These are phyloP conservation scores for Chaetura pelagica DNA, from an alignment of 2,113 vertebrate species.

Conservation along the genomic window DNA sequence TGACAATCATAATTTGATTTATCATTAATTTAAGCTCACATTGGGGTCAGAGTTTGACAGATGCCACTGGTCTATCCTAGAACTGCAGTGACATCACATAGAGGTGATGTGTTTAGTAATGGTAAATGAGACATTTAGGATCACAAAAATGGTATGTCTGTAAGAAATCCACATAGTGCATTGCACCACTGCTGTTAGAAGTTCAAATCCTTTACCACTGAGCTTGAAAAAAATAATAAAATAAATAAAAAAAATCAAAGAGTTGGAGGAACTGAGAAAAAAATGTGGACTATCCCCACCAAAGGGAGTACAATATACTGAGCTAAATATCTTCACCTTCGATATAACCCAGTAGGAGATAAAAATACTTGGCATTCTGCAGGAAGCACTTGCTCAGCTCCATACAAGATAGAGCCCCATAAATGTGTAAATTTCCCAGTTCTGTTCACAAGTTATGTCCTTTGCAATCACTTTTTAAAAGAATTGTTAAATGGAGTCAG, in stretches of 20 bases:
- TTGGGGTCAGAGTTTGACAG: not conserved
- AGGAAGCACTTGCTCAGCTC: not conserved
- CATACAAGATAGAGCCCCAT: not conserved
- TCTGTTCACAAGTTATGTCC: not conserved
- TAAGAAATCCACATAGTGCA: not conserved
- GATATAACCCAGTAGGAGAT: not conserved
- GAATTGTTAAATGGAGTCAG: not conserved
- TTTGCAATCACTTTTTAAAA: not conserved
- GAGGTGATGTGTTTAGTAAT: not conserved
- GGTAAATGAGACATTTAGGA: not conserved
- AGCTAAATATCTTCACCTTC: not conserved
- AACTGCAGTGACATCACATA: not conserved
- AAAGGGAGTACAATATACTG: not conserved
- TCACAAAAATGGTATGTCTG: not conserved
- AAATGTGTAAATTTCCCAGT: not conserved
- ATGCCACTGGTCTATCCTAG: not conserved
- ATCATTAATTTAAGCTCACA: not conserved
- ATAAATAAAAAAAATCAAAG: not conserved
- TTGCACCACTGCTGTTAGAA: not conserved
- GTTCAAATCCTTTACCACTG: not conserved
- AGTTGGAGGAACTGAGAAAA: not conserved
- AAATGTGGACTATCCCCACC: not conserved
- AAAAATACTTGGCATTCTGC: not conserved
- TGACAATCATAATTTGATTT: not conserved
- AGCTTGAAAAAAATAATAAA: not conserved